Conservation (phyloP, 2,888 invertebrate genomes). For the Polyommatus icarus region DNA sequence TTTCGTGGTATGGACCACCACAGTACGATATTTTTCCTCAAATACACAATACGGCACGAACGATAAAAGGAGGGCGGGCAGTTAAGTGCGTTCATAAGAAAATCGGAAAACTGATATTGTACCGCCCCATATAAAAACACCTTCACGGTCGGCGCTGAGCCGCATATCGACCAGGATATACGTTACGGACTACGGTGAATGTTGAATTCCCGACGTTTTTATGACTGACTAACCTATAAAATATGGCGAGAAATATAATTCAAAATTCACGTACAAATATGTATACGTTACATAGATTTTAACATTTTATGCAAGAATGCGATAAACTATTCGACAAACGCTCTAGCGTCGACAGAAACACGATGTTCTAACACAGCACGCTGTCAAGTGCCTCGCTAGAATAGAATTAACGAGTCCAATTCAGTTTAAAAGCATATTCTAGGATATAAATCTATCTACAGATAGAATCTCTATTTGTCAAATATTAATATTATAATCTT, state of each 20-base stretch:
- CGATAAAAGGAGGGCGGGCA: conserved; percentile 23
- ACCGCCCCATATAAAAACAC: conserved; percentile 23
- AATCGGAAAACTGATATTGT: conserved; percentile 29
- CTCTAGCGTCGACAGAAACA: neutral
- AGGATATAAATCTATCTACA: neutral
- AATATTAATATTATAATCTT: neutral
- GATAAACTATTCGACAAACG: conserved; percentile 5
- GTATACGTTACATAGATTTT: neutral
- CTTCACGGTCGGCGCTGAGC: neutral
- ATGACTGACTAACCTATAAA: neutral
- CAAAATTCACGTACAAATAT: neutral
- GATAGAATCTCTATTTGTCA: neutral
- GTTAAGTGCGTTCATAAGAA: conserved; percentile 29
- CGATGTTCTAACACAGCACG: neutral
- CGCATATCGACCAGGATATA: conserved; percentile 43
- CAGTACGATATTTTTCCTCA: neutral
- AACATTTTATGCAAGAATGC: neutral
- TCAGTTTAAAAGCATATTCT: neutral
- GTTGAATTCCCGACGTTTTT: neutral
- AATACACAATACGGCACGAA: neutral
- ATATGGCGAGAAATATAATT: neutral
- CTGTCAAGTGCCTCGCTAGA: neutral
- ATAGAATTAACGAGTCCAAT: neutral
- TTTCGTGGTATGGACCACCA: neutral
- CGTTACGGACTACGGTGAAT: neutral